Conservation (phyloP, 1,140 invertebrate species). For the Drosophila ercepeae region DNA sequence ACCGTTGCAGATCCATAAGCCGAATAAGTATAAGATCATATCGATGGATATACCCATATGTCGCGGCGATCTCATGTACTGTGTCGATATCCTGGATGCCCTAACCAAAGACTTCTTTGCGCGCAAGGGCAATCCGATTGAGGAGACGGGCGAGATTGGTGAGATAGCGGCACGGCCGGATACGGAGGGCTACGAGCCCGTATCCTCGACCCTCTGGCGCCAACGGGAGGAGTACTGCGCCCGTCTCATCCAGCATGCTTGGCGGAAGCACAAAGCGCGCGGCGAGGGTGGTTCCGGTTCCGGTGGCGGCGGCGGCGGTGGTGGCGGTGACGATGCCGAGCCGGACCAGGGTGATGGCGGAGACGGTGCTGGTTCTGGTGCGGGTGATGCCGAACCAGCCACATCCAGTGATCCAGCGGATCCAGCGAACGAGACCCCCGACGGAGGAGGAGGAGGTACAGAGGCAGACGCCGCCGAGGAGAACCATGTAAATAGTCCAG, state of each 20-base stretch:
- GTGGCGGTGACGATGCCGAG: conserved; percentile 37
- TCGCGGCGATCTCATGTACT: conserved; percentile 98
- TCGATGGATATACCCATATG: conserved; percentile 99
- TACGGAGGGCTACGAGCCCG: conserved; percentile 94
- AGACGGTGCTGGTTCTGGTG: neutral
- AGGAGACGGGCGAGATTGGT: conserved; percentile 92
- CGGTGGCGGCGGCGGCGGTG: conserved; percentile 84
- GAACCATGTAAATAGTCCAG: conserved; percentile 72
- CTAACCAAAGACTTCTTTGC: conserved; percentile 98
- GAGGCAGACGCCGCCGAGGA: conserved; percentile 24
- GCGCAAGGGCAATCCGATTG: conserved; percentile 95
- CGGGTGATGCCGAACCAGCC: conserved; percentile 9
- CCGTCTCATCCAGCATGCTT: conserved; percentile 96
- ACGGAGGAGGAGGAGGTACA: conserved; percentile 51
- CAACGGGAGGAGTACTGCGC: conserved; percentile 98
- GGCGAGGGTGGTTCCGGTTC: conserved; percentile 85
- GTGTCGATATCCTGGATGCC: conserved; percentile 98
- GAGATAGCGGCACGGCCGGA: conserved; percentile 92
- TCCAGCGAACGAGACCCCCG: conserved; percentile 56
- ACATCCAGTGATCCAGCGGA: conserved; percentile 18
- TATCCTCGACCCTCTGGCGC: conserved; percentile 96
- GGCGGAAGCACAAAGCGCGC: conserved; percentile 93
- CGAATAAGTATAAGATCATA: conserved; percentile 99
- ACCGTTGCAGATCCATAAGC: conserved; percentile 97
- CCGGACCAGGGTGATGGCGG: conserved; percentile 16